Percentiles rank a stretch among this genome's conserved stretches.
These are phyloP conservation scores for Papilio glaucus DNA, from an alignment of 1,140 invertebrate genomes.

Conservation along the genomic window DNA sequence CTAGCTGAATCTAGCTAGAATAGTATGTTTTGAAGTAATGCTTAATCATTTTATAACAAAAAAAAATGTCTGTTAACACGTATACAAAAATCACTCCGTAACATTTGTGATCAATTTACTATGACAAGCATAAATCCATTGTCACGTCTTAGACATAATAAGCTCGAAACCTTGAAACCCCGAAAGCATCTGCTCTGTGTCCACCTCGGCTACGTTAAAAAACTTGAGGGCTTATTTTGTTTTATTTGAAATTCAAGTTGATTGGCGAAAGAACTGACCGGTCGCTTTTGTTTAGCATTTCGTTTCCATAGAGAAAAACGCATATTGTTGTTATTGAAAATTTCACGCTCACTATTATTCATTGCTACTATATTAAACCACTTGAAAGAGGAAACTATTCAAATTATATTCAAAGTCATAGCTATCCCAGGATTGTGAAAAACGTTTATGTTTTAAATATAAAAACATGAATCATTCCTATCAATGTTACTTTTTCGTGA, in stretches of 20 bases:
- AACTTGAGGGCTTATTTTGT: background rate
- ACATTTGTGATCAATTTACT: conserved; percentile 17
- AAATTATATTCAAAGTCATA: background rate
- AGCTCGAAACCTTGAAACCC: conserved; percentile 5
- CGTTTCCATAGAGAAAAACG: background rate
- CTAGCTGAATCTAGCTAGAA: background rate
- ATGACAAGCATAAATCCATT: conserved; percentile 20
- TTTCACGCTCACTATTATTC: background rate
- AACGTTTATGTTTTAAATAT: background rate
- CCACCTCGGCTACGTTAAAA: background rate
- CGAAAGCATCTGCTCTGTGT: background rate
- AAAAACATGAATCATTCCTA: conserved; percentile 12
- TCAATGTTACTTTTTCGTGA: conserved; percentile 5
- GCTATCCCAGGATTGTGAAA: background rate
- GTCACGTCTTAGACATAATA: conserved; percentile 12
- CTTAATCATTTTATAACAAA: conserved; percentile 16
- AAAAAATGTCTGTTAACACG: conserved; percentile 12
- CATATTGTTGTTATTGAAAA: background rate
- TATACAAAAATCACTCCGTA: conserved; percentile 21
- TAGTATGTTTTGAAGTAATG: background rate
- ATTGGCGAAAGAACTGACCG: conserved; percentile 5
- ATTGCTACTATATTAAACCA: background rate
- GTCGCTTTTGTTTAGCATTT: background rate
- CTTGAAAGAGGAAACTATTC: background rate
- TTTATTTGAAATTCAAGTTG: conserved; percentile 11